Percentiles rank a stretch among this genome's conserved stretches.
These are phyloP conservation scores for Pachyrhynchus sulphureomaculatus DNA, from an alignment of 1,140 invertebrate species.

Conservation along the genomic window DNA sequence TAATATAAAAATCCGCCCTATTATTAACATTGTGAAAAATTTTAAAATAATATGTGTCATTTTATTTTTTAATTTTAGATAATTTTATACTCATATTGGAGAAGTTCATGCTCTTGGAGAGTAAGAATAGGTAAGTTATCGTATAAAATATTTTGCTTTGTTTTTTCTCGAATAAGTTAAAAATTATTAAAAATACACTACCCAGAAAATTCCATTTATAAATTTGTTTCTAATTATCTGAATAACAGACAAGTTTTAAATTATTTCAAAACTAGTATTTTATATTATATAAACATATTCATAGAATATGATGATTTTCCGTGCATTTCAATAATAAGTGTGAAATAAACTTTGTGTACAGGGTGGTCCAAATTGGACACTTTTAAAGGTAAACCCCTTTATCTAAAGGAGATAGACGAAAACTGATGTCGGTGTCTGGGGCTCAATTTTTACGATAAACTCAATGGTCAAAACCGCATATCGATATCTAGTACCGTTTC, in stretches of 20 bases:
- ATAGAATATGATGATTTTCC: too few relatives aligned
- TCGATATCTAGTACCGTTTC: too few relatives aligned
- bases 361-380: too few relatives aligned
- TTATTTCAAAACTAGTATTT: background rate
- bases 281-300: too few relatives aligned
- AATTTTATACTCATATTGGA: conserved; percentile 87
- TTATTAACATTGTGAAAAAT: background rate
- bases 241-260: too few relatives aligned
- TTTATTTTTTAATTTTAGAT: conserved; percentile 58
- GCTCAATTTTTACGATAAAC: too few relatives aligned
- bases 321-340: background rate
- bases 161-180: conserved; percentile 6
- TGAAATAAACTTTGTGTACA: too few relatives aligned
- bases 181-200: background rate
- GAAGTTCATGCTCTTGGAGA: conserved; percentile 89
- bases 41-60: background rate
- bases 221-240: too few relatives aligned
- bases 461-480: too few relatives aligned
- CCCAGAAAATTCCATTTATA: conserved; percentile 3
- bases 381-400: too few relatives aligned
- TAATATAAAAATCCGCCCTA: background rate
- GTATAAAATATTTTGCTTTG: conserved; percentile 17
- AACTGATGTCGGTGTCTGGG: too few relatives aligned
- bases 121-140: conserved; percentile 74
- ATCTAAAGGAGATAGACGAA: too few relatives aligned